Evolutionary conservation across 2,797 vertebrate species (phyloP).

Genomic region (Lycodopsis pacificus): DNA sequence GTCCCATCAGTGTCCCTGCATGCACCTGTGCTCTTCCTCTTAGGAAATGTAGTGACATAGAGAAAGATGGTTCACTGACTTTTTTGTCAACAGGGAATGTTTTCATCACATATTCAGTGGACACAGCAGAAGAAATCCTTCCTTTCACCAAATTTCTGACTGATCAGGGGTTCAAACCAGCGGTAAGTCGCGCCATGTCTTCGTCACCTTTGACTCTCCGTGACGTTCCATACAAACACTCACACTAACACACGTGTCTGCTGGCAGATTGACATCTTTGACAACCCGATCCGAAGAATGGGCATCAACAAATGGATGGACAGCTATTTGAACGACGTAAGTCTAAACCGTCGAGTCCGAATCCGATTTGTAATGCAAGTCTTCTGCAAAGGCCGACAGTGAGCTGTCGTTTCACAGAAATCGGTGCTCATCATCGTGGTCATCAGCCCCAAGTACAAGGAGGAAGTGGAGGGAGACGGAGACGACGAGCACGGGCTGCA

Average conservation of each 20-base stretch:
- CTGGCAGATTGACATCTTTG: constrained; percentile 94
- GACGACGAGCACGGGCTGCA: constrained; percentile 94
- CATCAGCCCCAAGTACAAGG: constrained; percentile 96
- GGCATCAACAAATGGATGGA: constrained; percentile 97
- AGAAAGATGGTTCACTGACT: not conserved
- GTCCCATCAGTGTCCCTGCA: constrained; percentile 54
- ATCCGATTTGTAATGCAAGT: not conserved
- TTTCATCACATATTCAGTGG: constrained; percentile 96
- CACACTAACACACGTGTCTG: constrained; percentile 18
- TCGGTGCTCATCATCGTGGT: constrained; percentile 96
- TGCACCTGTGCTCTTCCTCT: not conserved
- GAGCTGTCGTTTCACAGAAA: constrained; percentile 83
- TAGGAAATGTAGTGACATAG: not conserved
- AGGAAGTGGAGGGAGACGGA: constrained; percentile 91
- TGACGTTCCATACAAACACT: not conserved
- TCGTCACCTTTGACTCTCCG: not conserved
- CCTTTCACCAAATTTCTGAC: constrained; percentile 90
- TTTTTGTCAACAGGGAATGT: constrained; percentile 86
- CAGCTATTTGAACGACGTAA: constrained; percentile 92
- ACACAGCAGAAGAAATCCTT: constrained; percentile 88
- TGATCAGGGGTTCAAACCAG: constrained; percentile 92
- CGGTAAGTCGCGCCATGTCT: constrained; percentile 83
- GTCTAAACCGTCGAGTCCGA: constrained; percentile 52
- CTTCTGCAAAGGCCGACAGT: constrained; percentile 1
- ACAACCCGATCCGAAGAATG: constrained; percentile 89